phyloP scores from a whole-genome alignment of 2,797 vertebrate species.

The Macroramphosus scolopax region DNA sequence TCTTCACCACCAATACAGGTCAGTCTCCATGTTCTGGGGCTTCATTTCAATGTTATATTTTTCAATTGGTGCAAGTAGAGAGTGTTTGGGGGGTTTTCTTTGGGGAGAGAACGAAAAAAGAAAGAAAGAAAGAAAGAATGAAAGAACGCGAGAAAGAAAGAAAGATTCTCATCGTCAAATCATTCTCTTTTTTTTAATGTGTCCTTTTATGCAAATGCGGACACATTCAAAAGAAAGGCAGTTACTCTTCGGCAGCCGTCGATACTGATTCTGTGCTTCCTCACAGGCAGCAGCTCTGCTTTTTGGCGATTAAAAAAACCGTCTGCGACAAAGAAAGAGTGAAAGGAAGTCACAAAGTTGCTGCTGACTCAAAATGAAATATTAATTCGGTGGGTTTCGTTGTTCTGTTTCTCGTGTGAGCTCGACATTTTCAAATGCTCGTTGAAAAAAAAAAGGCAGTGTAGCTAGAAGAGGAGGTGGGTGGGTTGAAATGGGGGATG shows the following conservation, averaged over 20 bases:
- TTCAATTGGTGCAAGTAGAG: neutral
- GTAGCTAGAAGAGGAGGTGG: constrained; percentile 52
- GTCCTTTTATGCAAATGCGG: constrained; percentile 8
- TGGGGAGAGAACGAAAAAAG: constrained; percentile 4
- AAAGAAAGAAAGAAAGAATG: no score
- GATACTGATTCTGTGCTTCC: constrained; percentile 8
- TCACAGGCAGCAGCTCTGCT: constrained; percentile 3
- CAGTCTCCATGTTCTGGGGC: constrained; percentile 24
- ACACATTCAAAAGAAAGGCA: no score
- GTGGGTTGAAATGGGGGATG: constrained; percentile 64
- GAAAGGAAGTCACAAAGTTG: no score
- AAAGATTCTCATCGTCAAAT: no score
- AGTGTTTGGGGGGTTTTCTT: neutral
- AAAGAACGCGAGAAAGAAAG: no score
- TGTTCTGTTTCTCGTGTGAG: no score
- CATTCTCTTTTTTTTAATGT: neutral
- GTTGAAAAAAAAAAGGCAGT: constrained; percentile 61
- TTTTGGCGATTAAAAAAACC: constrained; percentile 6
- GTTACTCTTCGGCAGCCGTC: neutral
- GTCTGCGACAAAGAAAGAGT: neutral
- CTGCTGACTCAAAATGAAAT: no score
- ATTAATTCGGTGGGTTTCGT: no score
- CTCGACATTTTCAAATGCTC: constrained; percentile 43
- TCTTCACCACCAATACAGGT: constrained; percentile 65
- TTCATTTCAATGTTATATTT: neutral